These are phyloP conservation scores for Coilia nasus DNA, from an alignment of 2,797 vertebrate genomes.

Conservation along the genomic window DNA sequence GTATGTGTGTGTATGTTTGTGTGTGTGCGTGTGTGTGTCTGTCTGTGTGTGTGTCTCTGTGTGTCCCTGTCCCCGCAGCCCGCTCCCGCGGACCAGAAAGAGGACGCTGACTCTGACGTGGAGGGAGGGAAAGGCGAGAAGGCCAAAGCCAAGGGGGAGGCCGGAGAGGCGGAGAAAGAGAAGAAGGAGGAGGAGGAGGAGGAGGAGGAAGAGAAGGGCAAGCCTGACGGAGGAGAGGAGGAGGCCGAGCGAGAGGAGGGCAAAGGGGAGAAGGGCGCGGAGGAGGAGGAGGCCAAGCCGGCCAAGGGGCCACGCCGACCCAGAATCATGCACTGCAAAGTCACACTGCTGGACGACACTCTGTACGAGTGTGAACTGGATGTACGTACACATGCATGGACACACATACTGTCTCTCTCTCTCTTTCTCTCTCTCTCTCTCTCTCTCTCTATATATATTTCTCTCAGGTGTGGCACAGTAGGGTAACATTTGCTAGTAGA, in stretches of 20 bases:
- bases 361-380: constrained; percentile 92
- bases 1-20: neutral
- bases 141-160: constrained; percentile 60
- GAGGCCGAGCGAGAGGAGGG: constrained; percentile 55
- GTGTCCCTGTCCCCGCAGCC: constrained; percentile 62
- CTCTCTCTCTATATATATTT: too few species aligned
- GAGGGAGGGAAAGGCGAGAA: constrained; percentile 73
- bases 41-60: neutral
- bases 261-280: constrained; percentile 60
- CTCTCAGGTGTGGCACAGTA: too few species aligned
- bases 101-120: constrained; percentile 71
- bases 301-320: constrained; percentile 78
- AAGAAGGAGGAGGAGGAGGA: constrained; percentile 68
- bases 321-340: constrained; percentile 88
- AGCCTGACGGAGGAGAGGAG: constrained; percentile 74
- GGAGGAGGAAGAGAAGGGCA: constrained; percentile 71
- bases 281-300: constrained; percentile 76
- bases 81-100: constrained; percentile 82
- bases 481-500: too few species aligned
- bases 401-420: neutral
- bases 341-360: constrained; percentile 89
- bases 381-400: constrained; percentile 70
- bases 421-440: too few species aligned
- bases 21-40: neutral
- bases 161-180: constrained; percentile 63